These are phyloP conservation scores for Ciconia maguari DNA, from an alignment of 2,113 vertebrate genomes.

Conservation along the genomic window DNA sequence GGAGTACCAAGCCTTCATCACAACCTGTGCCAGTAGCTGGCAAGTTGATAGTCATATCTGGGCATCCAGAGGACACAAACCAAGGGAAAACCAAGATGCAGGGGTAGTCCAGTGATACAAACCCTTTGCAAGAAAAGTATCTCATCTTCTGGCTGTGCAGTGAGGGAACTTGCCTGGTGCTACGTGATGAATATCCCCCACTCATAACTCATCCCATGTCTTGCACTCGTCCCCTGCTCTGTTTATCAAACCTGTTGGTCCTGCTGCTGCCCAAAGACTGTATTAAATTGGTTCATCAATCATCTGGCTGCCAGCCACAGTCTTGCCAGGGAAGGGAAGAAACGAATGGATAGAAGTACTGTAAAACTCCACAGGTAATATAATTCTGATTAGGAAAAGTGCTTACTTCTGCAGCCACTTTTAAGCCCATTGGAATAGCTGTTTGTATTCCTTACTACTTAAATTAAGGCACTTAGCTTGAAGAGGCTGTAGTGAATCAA, in stretches of 20 bases:
- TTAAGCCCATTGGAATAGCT: not conserved
- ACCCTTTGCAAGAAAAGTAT: not conserved
- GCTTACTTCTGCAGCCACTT: not conserved
- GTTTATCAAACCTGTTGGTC: slow-evolving; percentile 32
- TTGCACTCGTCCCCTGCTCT: not conserved
- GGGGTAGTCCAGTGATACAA: not conserved
- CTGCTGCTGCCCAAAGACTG: not conserved
- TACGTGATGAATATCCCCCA: not conserved
- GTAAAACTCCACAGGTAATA: not conserved
- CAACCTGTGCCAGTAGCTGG: not conserved
- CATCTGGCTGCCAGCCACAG: not conserved
- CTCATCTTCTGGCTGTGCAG: not conserved
- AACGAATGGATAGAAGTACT: not conserved
- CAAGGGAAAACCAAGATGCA: not conserved
- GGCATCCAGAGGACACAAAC: not conserved
- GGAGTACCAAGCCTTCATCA: not conserved
- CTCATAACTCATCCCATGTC: not conserved
- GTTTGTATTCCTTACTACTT: not conserved
- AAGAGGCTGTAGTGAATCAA: not conserved
- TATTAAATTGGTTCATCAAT: slow-evolving; percentile 37
- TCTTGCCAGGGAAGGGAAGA: not conserved
- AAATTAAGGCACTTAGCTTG: not conserved
- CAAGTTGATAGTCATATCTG: not conserved
- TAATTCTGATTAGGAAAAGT: not conserved
- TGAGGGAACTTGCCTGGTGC: not conserved